phyloP scores from a whole-genome alignment of 1,140 invertebrate species.

The Drosophila eugracilis region DNA sequence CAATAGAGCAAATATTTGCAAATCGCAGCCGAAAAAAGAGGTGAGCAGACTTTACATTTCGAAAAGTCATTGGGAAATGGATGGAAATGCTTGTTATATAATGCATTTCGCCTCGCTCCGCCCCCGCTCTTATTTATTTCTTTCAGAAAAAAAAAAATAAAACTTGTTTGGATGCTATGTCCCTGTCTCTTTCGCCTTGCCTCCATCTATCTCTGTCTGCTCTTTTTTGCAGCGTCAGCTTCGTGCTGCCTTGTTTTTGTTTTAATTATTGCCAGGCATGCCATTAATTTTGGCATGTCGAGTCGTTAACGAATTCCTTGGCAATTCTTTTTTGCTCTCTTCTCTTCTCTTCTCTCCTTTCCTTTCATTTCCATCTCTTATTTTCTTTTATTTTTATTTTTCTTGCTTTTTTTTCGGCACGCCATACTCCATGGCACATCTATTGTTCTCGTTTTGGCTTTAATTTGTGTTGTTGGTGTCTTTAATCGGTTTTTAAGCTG shows the following conservation, averaged over 20 bases:
- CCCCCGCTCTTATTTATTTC: conserved; percentile 30
- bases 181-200: conserved; percentile 18
- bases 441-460: conserved; percentile 41
- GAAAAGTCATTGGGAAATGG: conserved; percentile 30
- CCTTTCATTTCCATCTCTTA: conserved; percentile 16
- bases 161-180: conserved; percentile 51
- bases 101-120: conserved; percentile 29
- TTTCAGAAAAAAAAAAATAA: too few relatives aligned
- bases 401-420: conserved; percentile 54
- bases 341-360: conserved; percentile 25
- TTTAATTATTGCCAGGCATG: conserved; percentile 84
- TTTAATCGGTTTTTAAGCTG: conserved; percentile 41
- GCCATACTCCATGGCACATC: conserved; percentile 65
- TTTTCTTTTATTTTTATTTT: conserved; percentile 42
- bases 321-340: conserved; percentile 47
- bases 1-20: conserved; percentile 76
- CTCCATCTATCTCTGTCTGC: conserved; percentile 18
- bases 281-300: conserved; percentile 84
- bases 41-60: conserved; percentile 31
- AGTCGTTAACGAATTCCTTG: conserved; percentile 84
- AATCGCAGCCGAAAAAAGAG: conserved; percentile 40
- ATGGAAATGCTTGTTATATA: conserved; percentile 41
- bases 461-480: conserved; percentile 41
- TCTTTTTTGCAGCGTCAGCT: conserved; percentile 40
- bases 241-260: conserved; percentile 69